Base-by-base conservation (phyloP, 2,888 invertebrate species). In the Hipparchia semele region DNA sequence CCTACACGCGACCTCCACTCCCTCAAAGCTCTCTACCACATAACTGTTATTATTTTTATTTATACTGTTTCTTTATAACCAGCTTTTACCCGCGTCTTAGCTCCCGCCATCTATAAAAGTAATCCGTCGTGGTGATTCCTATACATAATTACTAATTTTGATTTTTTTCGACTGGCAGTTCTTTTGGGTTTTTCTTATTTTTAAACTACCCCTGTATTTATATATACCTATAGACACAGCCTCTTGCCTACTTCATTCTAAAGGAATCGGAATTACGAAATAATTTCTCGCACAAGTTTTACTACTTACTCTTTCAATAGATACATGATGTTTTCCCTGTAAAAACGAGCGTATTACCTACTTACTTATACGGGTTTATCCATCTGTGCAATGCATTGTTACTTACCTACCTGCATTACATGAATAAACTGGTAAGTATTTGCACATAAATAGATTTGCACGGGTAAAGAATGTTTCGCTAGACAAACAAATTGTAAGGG, bases 401-500 rank as follows among this genome's bases (percentile, higher is more conserved):
- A 59, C 33, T 13, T 59, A 59, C 59, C 59, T 33, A 33, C 59
- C 10, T 59, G 5, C 23, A 10, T 6, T 33, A 33, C 61, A 45
- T 45, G 61, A n/a, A 61, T n/a, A 12, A 46, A 45, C 54, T 8
- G 8, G 58, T 62, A 51, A 65, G 10, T 53, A 65, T 53, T 53
- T 65, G 65, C 65, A 53, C 33, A 65, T 53, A 39, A 33, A 53
- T 64, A 65, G 65, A 9, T 64, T 64, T 65, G 23, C 33, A 53
- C 53, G 7, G 65, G 33, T 53, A 65, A 33, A 53, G 51, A 53
- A 65, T 65, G 51, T 51, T 60, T 51, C 33, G 51, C 49, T 59
- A 59, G 33, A 51, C 59, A 68, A 68, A 58, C 12, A 12, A 60
- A 60, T 68, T 33, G 68, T 68, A 60, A 68, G 60, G 59, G 68